Percentiles rank a stretch among this genome's conserved stretches.
These are phyloP conservation scores for Drosophila lini DNA, from an alignment of 1,140 invertebrate species.

Conservation along the genomic window DNA sequence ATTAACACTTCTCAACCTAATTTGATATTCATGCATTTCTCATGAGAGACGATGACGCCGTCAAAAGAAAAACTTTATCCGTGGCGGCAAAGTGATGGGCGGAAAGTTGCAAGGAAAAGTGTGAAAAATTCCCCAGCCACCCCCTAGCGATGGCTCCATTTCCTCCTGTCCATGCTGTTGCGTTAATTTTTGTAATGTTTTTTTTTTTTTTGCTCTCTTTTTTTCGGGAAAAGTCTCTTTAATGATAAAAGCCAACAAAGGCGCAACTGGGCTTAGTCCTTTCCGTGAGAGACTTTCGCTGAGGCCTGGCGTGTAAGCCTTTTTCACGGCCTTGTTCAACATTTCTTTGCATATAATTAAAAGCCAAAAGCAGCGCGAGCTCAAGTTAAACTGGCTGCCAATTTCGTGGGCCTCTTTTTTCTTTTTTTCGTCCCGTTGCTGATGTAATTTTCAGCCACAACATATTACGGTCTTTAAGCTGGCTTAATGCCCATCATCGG, in stretches of 20 bases:
- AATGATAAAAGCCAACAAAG: constrained; percentile 79
- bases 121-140: constrained; percentile 72
- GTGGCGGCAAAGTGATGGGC: constrained; percentile 47
- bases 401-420: constrained; percentile 28
- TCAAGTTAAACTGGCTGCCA: constrained; percentile 37
- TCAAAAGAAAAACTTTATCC: constrained; percentile 59
- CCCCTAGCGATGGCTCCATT: constrained; percentile 13
- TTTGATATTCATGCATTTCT: constrained; percentile 77
- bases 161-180: constrained; percentile 18
- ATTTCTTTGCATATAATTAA: constrained; percentile 80
- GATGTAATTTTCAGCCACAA: constrained; percentile 71
- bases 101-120: constrained; percentile 55
- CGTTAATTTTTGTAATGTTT: constrained; percentile 51
- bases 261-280: constrained; percentile 64
- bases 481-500: constrained; percentile 68
- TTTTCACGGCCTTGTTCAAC: constrained; percentile 67
- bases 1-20: constrained; percentile 76
- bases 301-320: constrained; percentile 60
- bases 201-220: not conserved
- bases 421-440: constrained; percentile 44
- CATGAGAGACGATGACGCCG: constrained; percentile 41
- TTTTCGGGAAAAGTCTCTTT: constrained; percentile 49
- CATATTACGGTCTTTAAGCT: constrained; percentile 71
- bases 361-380: constrained; percentile 34
- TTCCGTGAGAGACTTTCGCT: constrained; percentile 43